These are phyloP conservation scores for Reinhardtius hippoglossoides DNA, from an alignment of 2,113 vertebrate genomes.

Conservation along the genomic window DNA sequence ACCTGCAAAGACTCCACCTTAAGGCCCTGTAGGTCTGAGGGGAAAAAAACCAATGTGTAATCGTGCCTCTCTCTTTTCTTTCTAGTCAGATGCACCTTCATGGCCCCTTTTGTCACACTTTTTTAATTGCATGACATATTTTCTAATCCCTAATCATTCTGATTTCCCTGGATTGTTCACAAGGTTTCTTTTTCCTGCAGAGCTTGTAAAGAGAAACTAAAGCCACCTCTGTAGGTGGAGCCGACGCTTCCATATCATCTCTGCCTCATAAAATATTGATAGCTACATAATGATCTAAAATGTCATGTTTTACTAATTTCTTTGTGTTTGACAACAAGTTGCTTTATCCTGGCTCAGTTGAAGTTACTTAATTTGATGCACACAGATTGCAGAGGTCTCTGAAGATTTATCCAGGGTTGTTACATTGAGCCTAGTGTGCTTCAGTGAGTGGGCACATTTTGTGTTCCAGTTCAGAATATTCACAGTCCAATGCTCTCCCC, in stretches of 20 bases:
- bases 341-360: conserved; percentile 8
- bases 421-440: not conserved
- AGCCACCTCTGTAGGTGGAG: not conserved
- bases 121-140: conserved; percentile 27
- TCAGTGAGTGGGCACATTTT: conserved; percentile 14
- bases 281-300: conserved; percentile 17
- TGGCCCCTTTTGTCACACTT: conserved; percentile 32
- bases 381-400: conserved; percentile 39
- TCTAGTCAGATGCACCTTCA: conserved; percentile 52
- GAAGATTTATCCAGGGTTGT: not conserved
- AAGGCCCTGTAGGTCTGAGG: conserved; percentile 9
- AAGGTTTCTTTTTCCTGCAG: not conserved
- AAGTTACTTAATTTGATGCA: conserved; percentile 29
- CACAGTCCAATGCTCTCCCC: not conserved
- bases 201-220: not conserved
- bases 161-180: not conserved
- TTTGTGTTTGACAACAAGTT: conserved; percentile 26
- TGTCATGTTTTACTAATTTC: not conserved
- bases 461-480: conserved; percentile 23
- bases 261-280: conserved; percentile 46
- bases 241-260: conserved; percentile 1
- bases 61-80: conserved; percentile 8
- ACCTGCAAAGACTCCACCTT: conserved; percentile 34
- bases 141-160: conserved; percentile 22
- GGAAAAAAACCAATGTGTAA: conserved; percentile 12